phyloP scores from a whole-genome alignment of 2,888 invertebrate species.

The Dichetophora obliterata region DNA sequence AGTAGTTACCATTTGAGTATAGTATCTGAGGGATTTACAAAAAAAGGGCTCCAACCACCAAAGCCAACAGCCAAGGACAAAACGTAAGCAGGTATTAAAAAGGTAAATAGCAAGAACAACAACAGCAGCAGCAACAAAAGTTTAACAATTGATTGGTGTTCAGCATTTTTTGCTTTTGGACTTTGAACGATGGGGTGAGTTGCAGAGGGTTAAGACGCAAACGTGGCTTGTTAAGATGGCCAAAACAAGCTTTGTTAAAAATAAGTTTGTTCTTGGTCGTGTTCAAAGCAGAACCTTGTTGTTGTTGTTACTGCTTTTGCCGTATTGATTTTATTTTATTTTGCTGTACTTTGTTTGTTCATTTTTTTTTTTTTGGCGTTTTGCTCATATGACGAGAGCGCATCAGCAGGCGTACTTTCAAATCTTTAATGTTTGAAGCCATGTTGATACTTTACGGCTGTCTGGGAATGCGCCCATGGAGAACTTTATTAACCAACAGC shows the following conservation, averaged over 20 bases:
- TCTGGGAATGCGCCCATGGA: conserved; percentile 49
- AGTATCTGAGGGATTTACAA: background rate
- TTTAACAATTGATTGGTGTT: conserved; percentile 30
- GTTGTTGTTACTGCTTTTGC: background rate
- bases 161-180: conserved; percentile 8
- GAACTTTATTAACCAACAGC: conserved; percentile 50
- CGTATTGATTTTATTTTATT: background rate
- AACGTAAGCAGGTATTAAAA: background rate
- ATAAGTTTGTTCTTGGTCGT: conserved; percentile 31
- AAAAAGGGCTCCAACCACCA: background rate
- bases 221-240: conserved; percentile 41
- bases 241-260: conserved; percentile 34
- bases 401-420: background rate
- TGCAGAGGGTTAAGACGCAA: conserved; percentile 11
- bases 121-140: background rate
- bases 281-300: conserved; percentile 20
- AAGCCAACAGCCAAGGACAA: background rate
- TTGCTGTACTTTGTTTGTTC: background rate
- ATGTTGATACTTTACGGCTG: conserved; percentile 52
- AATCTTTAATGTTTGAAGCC: conserved; percentile 49
- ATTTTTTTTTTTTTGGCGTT: background rate
- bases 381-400: background rate
- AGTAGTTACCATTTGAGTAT: background rate
- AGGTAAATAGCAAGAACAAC: background rate
- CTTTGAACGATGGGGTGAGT: background rate